Evolutionary conservation across 2,888 invertebrate genomes (phyloP), one percentile per base, ranked within the genome.

Genomic region (Dolichomitus sp.): DNA sequence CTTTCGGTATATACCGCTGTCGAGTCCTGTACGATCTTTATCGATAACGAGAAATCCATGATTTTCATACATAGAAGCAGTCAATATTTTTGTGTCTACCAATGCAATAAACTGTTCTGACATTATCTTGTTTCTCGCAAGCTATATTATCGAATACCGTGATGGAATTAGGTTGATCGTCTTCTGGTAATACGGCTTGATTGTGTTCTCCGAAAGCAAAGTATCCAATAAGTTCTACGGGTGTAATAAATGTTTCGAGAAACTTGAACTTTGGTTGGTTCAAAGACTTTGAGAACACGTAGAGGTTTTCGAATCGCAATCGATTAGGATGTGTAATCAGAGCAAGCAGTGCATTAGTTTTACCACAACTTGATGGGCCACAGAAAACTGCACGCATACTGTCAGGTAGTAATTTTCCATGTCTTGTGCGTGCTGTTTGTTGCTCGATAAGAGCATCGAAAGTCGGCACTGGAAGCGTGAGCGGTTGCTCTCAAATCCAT

Each of bases 81-180:
- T 93, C 93, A 14, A 93, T 87, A 30, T 72, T 66, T 27, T 74
- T 75, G 57, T 89, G 87, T 63, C 87, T 59, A 0, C 88, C 87
- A 75, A 84, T 85, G 9, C 84, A 81, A 54, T 87, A 89, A 70
- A 84, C 86, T 5, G 79, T 83, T 72, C 80, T 75, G 0, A 88
- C 63, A 17, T 83, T 66, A 52, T 86, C 72, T 45, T 88, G 87
- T 27, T 87, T 88, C 59, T 87, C 86, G 30, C 90, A 91, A 19
- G 89, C 89, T 23, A 93, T 89, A 88, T 93, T 92, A 84, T 93
- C 92, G 83, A 93, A 93, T 65, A n/a, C 90, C 80, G 93, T 88
- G 17, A 93, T 86, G 11, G 91, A 91, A 85, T 81, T 72, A 12
- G 59, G 45, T 7, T 27, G 19, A 9, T 73, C 68, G 7, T 81